Base-by-base conservation (phyloP, 2,888 invertebrate species). In the Pristionchus mayeri region DNA sequence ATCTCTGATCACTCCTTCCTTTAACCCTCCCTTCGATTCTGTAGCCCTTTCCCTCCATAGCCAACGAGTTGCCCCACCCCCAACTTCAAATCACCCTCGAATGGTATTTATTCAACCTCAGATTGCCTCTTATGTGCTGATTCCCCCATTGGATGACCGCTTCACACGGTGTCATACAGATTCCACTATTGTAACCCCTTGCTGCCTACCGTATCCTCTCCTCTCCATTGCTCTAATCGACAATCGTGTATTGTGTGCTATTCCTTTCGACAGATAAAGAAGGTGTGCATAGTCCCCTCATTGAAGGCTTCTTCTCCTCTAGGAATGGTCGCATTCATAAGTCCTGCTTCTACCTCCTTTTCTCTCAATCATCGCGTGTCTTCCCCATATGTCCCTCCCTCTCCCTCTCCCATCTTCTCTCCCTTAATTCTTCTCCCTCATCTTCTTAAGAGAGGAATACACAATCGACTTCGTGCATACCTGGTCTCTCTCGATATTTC, bases 381-480 rank as follows among this genome's bases (percentile, higher is more conserved):
- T 57, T 80, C 44, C 40, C 80, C 80, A 80, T 52, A 52, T 80
- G 80, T 37, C 80, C 18, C 24, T 37, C 13, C 30, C 67, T 37
- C 37, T 67, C 40, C n/a, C 54, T 54, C 54, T 54, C 54, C 21
- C 54, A 21, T 27, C n/a, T n/a, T 75, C 44, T 27, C 76, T 30
- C 76, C 24, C 30, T 44, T 71, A 71, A 71, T 71, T 71, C 71
- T 71, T 63, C 63, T 71, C 71, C 40, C 71, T 71, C 76, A 78
- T 50, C 48, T 48, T 78, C 76, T 78, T 78, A 78, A 78, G 34
- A 50, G 52, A 44, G 34, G 80, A 52, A 80, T 80, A 80, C 44
- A 37, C 40, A 80, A 80, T 52, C 54, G 57, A 44, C 54, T 80
- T 80, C 80, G 80, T 80, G 80, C 76, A 48, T 78, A 78, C 76